Conservation (phyloP, 2,113 vertebrate genomes). For the Etheostoma spectabile region DNA sequence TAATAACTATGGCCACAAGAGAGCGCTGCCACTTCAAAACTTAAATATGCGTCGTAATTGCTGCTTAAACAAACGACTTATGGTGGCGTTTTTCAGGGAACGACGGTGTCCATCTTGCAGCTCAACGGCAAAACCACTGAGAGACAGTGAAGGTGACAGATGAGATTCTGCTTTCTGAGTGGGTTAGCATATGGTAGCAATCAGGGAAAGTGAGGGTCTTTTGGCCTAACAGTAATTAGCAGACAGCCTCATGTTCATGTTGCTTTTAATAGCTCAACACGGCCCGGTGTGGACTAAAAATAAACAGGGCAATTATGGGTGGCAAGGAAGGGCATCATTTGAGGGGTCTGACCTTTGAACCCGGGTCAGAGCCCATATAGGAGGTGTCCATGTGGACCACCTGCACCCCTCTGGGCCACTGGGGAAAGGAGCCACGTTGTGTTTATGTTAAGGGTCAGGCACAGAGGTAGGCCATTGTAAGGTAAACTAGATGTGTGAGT, state of each 20-base stretch:
- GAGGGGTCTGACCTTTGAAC: slow-evolving; percentile 82
- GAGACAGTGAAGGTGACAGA: slow-evolving; percentile 79
- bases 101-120: slow-evolving; percentile 15
- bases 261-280: slow-evolving; percentile 92
- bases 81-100: no score
- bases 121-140: slow-evolving; percentile 47
- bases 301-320: slow-evolving; percentile 86
- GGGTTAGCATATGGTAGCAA: slow-evolving; percentile 84
- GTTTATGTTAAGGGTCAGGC: slow-evolving; percentile 82
- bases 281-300: slow-evolving; percentile 87
- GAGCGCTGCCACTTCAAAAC: no score
- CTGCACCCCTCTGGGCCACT: slow-evolving; percentile 73
- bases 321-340: slow-evolving; percentile 83
- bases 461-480: slow-evolving; percentile 56
- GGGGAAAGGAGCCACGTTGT: slow-evolving; percentile 71
- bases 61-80: no score
- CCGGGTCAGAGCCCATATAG: slow-evolving; percentile 77
- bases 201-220: slow-evolving; percentile 83
- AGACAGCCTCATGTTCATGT: slow-evolving; percentile 85
- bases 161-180: slow-evolving; percentile 71
- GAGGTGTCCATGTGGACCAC: slow-evolving; percentile 80
- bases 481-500: slow-evolving; percentile 69
- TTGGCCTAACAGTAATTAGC: slow-evolving; percentile 88
- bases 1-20: no score
- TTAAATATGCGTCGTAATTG: no score